These are phyloP conservation scores for Tursiops truncatus DNA, from an alignment of 2,113 vertebrate genomes.

Conservation along the genomic window DNA sequence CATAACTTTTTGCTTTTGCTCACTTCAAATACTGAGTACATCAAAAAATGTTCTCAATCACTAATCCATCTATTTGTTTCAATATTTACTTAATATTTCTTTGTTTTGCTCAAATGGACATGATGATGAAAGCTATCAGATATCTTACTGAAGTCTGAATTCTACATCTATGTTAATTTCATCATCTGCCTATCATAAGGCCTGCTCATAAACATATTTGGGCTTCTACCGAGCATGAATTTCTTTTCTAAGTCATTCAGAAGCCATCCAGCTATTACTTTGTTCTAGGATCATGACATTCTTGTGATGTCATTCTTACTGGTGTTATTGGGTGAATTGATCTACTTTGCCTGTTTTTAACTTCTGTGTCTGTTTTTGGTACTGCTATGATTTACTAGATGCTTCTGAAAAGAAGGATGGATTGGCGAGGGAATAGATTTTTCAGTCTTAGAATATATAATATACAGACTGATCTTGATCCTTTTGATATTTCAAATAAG, in stretches of 20 bases:
- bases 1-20: neutral
- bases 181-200: neutral
- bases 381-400: neutral
- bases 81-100: neutral
- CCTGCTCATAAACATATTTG: neutral
- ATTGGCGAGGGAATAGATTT: rapidly evolving
- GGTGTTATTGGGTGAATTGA: neutral
- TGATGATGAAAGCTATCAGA: neutral
- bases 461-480: neutral
- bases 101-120: neutral
- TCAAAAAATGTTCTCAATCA: neutral
- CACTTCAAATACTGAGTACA: neutral
- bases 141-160: neutral
- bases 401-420: neutral
- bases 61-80: neutral
- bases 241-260: neutral
- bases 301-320: neutral
- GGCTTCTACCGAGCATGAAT: neutral
- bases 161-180: neutral
- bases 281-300: neutral
- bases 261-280: neutral
- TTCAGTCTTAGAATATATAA: neutral
- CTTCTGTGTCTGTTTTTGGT: neutral
- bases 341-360: neutral
- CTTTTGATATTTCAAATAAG: neutral